Percentiles rank a stretch among this genome's conserved stretches.
phyloP scores from a whole-genome alignment of 2,888 invertebrate species.

The Cephalotes varians region DNA sequence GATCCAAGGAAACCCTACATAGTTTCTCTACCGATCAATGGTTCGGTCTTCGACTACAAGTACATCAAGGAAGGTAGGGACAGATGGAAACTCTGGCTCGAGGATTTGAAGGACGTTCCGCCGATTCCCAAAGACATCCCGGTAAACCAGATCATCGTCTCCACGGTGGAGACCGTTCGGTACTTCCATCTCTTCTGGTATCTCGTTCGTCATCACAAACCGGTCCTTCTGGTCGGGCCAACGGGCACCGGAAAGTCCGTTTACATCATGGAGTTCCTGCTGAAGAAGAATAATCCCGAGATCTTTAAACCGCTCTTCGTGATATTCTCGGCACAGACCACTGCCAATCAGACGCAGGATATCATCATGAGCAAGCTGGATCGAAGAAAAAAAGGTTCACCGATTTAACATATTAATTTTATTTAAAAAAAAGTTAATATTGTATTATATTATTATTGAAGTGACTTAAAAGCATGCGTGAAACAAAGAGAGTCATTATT shows the following conservation, averaged over 20 bases:
- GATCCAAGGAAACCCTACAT: slow-evolving; percentile 90
- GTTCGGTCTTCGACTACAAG: slow-evolving; percentile 95
- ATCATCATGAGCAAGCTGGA: slow-evolving; percentile 98
- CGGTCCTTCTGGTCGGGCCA: slow-evolving; percentile 95
- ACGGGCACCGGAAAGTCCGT: slow-evolving; percentile 98
- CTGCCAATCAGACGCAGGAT: slow-evolving; percentile 97
- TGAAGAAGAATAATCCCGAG: slow-evolving; percentile 92
- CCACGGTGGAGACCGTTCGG: slow-evolving; percentile 95
- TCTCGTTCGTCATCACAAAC: slow-evolving; percentile 93
- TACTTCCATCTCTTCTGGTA: slow-evolving; percentile 92
- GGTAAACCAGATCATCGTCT: slow-evolving; percentile 97
- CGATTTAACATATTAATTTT: background rate
- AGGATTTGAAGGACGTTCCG: slow-evolving; percentile 91
- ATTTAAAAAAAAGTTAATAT: too few species aligned
- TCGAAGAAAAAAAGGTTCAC: slow-evolving; percentile 93
- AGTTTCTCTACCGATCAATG: slow-evolving; percentile 92
- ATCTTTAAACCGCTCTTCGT: slow-evolving; percentile 94
- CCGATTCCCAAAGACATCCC: slow-evolving; percentile 95
- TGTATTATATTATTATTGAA: background rate
- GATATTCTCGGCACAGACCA: slow-evolving; percentile 97
- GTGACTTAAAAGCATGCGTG: background rate
- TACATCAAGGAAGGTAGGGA: slow-evolving; percentile 97
- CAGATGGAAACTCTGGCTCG: slow-evolving; percentile 96
- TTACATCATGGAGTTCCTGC: slow-evolving; percentile 94
- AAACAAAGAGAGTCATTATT: background rate